phyloP scores from a whole-genome alignment of 1,140 invertebrate genomes.

The Ceratitis capitata region DNA sequence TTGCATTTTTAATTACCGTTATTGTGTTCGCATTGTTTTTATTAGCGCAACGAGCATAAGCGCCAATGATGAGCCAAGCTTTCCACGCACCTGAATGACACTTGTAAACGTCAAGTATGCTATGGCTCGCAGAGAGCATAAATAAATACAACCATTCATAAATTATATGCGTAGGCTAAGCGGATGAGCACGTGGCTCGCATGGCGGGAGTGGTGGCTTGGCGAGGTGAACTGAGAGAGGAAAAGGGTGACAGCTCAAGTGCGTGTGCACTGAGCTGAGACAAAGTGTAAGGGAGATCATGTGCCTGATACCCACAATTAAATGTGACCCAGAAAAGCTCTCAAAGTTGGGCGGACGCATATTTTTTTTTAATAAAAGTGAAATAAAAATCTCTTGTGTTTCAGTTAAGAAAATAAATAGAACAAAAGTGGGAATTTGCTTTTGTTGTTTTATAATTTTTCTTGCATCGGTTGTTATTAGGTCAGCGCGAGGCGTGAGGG shows the following conservation, averaged over 20 bases:
- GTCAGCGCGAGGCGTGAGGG: too few species aligned
- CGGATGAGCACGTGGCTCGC: not conserved
- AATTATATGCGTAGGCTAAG: not conserved
- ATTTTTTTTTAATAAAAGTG: not conserved
- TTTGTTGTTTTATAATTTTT: not conserved
- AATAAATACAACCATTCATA: not conserved
- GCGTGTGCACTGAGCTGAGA: not conserved
- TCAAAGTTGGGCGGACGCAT: not conserved
- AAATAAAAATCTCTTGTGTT: constrained; percentile 2
- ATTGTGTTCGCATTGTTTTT: too few species aligned
- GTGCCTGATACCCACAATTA: constrained; percentile 18
- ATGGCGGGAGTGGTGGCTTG: too few species aligned
- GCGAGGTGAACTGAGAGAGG: not conserved
- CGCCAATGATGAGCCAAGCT: too few species aligned
- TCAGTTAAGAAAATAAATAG: not conserved
- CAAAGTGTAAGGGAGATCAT: not conserved
- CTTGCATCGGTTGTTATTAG: not conserved
- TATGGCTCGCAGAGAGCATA: not conserved
- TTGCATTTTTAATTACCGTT: too few species aligned
- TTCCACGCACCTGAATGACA: not conserved
- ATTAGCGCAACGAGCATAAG: too few species aligned
- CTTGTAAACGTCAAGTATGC: not conserved
- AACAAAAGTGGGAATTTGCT: not conserved
- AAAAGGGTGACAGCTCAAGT: not conserved
- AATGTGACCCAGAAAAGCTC: not conserved